Conservation (phyloP, 1,140 invertebrate genomes). For the Achroia grisella region DNA sequence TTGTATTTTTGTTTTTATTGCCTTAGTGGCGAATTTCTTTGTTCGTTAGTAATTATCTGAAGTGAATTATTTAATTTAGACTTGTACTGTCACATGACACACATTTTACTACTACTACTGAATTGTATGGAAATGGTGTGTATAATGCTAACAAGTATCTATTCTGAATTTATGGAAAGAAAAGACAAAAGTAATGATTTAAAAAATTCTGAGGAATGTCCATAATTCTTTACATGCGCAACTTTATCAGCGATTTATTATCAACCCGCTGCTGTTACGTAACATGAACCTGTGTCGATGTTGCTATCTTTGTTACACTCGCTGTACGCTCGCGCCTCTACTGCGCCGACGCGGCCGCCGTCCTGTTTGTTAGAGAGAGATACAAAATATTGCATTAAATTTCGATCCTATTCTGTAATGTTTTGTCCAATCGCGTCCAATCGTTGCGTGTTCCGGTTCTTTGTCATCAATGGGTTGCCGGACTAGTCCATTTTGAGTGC, state of each 20-base stretch:
- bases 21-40: too few relatives aligned
- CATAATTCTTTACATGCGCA: constrained; percentile 33
- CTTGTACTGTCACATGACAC: too few relatives aligned
- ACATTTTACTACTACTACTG: too few relatives aligned
- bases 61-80: too few relatives aligned
- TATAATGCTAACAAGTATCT: too few relatives aligned
- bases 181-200: too few relatives aligned
- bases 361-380: constrained; percentile 33
- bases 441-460: constrained; percentile 74
- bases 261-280: constrained; percentile 56
- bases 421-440: constrained; percentile 71
- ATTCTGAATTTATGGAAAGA: too few relatives aligned
- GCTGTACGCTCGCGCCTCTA: constrained; percentile 7
- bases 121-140: too few relatives aligned
- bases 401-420: constrained; percentile 70
- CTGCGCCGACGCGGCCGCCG: constrained; percentile 6
- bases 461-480: constrained; percentile 76
- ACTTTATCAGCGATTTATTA: constrained; percentile 67
- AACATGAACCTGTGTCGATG: constrained; percentile 43
- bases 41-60: too few relatives aligned
- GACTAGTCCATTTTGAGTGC: constrained; percentile 66
- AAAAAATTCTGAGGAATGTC: constrained; percentile 19
- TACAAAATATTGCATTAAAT: constrained; percentile 53
- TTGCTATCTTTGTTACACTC: constrained; percentile 29
- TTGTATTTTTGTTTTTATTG: too few relatives aligned